These are phyloP conservation scores for Barbus barbus DNA, from an alignment of 2,113 vertebrate genomes.

Conservation along the genomic window DNA sequence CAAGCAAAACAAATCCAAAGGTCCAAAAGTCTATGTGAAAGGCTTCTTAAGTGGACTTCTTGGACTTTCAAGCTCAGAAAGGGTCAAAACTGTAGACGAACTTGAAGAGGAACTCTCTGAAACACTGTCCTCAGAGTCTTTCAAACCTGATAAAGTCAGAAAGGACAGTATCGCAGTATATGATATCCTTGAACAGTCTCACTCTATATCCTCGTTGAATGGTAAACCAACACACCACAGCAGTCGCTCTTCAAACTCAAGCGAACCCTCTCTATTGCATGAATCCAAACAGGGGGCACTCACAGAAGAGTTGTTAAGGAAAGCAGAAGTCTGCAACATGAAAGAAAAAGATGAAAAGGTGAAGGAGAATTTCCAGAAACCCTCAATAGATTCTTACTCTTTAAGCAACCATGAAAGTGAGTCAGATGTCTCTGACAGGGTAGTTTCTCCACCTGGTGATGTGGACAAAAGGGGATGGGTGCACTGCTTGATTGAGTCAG, in stretches of 20 bases:
- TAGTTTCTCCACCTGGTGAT: slow-evolving; percentile 48
- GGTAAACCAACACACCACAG: slow-evolving; percentile 62
- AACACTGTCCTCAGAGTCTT: slow-evolving; percentile 14
- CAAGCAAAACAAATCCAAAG: not conserved
- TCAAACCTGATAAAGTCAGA: not conserved
- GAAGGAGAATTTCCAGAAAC: slow-evolving; percentile 52
- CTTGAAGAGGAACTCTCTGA: not conserved
- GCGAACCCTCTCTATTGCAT: slow-evolving; percentile 50
- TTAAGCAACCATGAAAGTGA: slow-evolving; percentile 57
- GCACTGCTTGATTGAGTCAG: slow-evolving; percentile 41
- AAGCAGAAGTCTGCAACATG: not conserved
- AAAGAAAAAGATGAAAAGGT: slow-evolving; percentile 47
- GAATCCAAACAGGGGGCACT: slow-evolving; percentile 10
- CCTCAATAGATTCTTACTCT: slow-evolving; percentile 62
- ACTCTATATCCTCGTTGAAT: slow-evolving; percentile 58
- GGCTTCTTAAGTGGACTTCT: slow-evolving; percentile 46
- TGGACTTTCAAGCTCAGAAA: slow-evolving; percentile 22
- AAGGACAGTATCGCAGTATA: slow-evolving; percentile 37
- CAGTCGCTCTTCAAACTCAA: slow-evolving; percentile 67
- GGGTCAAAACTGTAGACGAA: not conserved
- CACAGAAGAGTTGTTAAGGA: not conserved
- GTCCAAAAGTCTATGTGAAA: slow-evolving; percentile 51
- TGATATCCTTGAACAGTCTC: slow-evolving; percentile 56
- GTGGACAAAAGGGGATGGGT: slow-evolving; percentile 60
- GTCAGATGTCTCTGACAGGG: slow-evolving; percentile 43